phyloP scores from a whole-genome alignment of 2,888 invertebrate species.

The Ornithoptera priamus region DNA sequence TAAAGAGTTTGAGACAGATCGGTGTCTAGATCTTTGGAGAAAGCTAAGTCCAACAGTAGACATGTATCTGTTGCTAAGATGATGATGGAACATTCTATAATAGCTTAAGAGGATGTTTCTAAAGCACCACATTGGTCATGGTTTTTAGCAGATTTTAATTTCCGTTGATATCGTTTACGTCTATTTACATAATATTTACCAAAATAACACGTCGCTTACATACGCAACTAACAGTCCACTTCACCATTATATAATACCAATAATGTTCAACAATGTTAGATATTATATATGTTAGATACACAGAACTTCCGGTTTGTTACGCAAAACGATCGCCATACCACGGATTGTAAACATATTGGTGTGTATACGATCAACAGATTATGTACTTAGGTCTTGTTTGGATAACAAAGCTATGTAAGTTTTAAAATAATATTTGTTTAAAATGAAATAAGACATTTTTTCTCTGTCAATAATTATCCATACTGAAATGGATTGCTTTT shows the following conservation, averaged over 20 bases:
- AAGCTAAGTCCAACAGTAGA: no score
- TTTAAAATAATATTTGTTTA: neutral
- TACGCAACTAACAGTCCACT: constrained; percentile 2
- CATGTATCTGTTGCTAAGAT: no score
- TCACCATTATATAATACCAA: constrained; percentile 12
- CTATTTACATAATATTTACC: constrained; percentile 15
- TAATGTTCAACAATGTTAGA: neutral
- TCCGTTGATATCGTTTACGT: neutral
- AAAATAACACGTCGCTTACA: constrained; percentile 21
- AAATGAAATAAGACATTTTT: neutral
- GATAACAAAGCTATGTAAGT: neutral
- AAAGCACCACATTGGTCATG: no score
- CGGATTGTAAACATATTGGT: neutral
- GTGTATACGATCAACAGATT: constrained; percentile 2
- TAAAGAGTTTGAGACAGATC: no score
- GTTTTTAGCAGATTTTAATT: no score
- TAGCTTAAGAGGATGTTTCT: no score
- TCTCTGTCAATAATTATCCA: neutral
- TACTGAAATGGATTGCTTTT: no score
- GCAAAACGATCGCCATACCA: constrained; percentile 1
- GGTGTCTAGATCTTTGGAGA: no score
- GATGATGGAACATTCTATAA: no score
- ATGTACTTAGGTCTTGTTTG: constrained; percentile 14
- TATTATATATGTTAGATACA: neutral
- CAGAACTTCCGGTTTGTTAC: neutral